Percentiles rank a stretch among this genome's conserved stretches.
These are phyloP conservation scores for Thalassarche chlororhynchos DNA, from an alignment of 2,113 vertebrate species.

Conservation along the genomic window DNA sequence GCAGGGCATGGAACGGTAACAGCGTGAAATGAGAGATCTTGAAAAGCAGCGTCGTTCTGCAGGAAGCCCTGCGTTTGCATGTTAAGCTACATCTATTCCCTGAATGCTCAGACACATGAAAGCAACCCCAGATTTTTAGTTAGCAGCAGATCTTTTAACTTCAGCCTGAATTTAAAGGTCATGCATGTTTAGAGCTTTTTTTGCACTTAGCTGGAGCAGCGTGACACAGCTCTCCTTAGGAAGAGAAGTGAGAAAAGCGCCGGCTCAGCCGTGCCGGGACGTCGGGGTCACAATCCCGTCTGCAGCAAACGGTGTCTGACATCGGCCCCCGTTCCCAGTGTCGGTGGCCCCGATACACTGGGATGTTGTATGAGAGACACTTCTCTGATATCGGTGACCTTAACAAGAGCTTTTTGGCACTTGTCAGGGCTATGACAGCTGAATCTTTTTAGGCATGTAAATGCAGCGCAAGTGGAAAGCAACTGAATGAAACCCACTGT, in stretches of 20 bases:
- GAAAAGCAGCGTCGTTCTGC: background rate
- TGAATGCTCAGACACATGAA: background rate
- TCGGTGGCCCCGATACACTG: background rate
- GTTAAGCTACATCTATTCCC: constrained; percentile 13
- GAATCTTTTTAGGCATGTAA: background rate
- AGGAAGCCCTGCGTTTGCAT: constrained; percentile 19
- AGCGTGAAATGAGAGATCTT: background rate
- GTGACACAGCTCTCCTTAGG: fast-evolving
- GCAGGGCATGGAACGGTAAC: background rate
- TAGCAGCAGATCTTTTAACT: background rate
- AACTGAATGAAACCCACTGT: background rate
- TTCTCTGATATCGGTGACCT: background rate
- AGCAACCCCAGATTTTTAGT: background rate
- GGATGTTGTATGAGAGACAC: background rate
- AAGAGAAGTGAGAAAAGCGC: background rate
- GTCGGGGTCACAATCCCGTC: background rate
- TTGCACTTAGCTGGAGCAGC: background rate
- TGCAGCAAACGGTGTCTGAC: background rate
- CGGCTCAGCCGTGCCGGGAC: fast-evolving
- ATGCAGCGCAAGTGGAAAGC: background rate
- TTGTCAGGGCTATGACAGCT: background rate
- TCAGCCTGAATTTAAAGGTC: constrained; percentile 16
- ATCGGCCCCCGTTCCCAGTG: background rate
- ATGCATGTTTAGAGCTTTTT: background rate
- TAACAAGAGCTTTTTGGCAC: background rate